phyloP scores from a whole-genome alignment of 1,140 invertebrate genomes.

The Nixonia krombeini region DNA sequence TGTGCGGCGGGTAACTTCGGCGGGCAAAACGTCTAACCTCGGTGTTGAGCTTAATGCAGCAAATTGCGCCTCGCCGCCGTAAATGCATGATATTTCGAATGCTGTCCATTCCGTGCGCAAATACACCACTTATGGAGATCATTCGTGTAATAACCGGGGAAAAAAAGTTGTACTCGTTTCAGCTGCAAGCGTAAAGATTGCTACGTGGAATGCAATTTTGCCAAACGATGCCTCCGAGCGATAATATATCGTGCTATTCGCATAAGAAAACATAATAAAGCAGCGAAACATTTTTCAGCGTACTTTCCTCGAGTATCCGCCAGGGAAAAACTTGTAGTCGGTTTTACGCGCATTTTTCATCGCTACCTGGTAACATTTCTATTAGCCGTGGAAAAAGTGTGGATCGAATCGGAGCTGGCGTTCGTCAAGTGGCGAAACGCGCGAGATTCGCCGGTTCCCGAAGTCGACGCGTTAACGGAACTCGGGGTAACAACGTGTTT shows the following conservation, averaged over 20 bases:
- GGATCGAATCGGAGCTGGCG: too few relatives aligned
- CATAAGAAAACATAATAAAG: conserved; percentile 38
- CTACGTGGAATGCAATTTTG: conserved; percentile 36
- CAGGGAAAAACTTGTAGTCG: background rate
- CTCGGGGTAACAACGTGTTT: too few relatives aligned
- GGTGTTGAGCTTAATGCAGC: background rate
- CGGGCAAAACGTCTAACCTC: too few relatives aligned
- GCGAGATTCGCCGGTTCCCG: too few relatives aligned
- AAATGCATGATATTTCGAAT: conserved; percentile 21
- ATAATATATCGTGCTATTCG: conserved; percentile 30
- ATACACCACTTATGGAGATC: conserved; percentile 37
- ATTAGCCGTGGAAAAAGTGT: too few relatives aligned
- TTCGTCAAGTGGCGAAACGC: too few relatives aligned
- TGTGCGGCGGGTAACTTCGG: background rate
- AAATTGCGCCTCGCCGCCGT: conserved; percentile 5
- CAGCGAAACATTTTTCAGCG: conserved; percentile 16
- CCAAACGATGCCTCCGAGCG: conserved; percentile 35
- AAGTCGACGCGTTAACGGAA: too few relatives aligned
- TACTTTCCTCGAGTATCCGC: background rate
- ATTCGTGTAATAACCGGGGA: conserved; percentile 33
- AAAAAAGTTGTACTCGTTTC: conserved; percentile 32
- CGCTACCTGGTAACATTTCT: background rate
- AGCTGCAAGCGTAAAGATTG: conserved; percentile 24
- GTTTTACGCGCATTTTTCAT: conserved; percentile 12
- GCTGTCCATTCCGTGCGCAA: conserved; percentile 20